Conservation (phyloP, 1,140 invertebrate species). For the Drosophila simulans region DNA sequence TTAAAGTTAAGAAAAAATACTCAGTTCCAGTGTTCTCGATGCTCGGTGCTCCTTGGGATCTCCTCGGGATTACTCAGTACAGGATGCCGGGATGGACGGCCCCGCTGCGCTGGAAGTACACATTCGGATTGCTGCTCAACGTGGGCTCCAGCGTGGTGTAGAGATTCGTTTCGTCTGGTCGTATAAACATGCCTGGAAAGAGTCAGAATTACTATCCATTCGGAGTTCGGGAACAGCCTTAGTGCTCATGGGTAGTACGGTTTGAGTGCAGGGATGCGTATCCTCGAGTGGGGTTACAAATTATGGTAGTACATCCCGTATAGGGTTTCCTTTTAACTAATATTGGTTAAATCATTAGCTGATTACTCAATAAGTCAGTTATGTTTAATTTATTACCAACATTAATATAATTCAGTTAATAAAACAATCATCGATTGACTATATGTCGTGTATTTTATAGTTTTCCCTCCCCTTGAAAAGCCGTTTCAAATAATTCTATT, state of each 20-base stretch:
- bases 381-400: no score
- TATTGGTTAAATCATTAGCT: no score
- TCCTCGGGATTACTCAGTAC: slow-evolving; percentile 86
- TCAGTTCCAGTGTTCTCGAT: slow-evolving; percentile 80
- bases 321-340: no score
- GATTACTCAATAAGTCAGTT: no score
- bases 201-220: not conserved
- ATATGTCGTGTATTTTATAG: no score
- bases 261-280: not conserved
- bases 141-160: slow-evolving; percentile 93
- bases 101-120: slow-evolving; percentile 91
- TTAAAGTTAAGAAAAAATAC: slow-evolving; percentile 78
- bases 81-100: slow-evolving; percentile 92
- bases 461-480: no score
- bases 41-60: slow-evolving; percentile 28
- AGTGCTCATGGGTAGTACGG: not conserved
- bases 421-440: no score
- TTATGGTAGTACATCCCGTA: no score
- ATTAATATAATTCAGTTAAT: no score
- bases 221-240: not conserved
- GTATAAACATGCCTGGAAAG: slow-evolving; percentile 88
- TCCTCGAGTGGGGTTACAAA: not conserved
- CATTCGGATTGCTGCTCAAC: slow-evolving; percentile 93
- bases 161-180: slow-evolving; percentile 91
- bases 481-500: no score